A percentile compares a stretch with the other conserved stretches of the same genome.
Conservation (phyloP, 2,113 vertebrate genomes). For the Cyanoderma ruficeps region DNA sequence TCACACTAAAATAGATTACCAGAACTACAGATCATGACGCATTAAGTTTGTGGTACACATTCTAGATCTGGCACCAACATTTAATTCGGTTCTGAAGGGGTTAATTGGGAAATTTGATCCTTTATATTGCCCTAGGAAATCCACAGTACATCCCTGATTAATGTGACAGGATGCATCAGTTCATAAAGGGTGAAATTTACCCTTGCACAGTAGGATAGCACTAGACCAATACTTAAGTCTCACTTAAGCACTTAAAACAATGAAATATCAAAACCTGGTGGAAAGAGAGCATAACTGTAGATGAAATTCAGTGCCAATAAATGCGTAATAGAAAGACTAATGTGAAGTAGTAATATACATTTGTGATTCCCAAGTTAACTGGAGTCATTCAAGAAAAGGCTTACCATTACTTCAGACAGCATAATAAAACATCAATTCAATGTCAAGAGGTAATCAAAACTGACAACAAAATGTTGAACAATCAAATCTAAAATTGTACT, state of each 20-base stretch:
- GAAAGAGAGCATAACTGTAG: background rate
- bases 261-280: background rate
- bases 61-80: background rate
- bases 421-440: background rate
- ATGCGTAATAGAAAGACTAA: background rate
- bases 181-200: conserved; percentile 60
- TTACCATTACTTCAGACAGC: background rate
- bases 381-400: background rate
- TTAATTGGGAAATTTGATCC: conserved; percentile 54
- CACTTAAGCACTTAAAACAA: conserved; percentile 24
- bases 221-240: conserved; percentile 27
- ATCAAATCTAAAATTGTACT: background rate
- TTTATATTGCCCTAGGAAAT: conserved; percentile 48
- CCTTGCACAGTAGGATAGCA: background rate
- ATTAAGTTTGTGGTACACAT: background rate
- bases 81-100: conserved; percentile 9
- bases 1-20: background rate
- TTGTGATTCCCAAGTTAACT: background rate
- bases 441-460: background rate
- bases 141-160: conserved; percentile 33
- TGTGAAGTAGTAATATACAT: background rate
- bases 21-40: background rate
- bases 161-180: conserved; percentile 62
- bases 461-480: background rate
- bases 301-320: background rate